Evolutionary conservation across 1,140 invertebrate genomes (phyloP).

Genomic region (Drosophila gunungcola): DNA sequence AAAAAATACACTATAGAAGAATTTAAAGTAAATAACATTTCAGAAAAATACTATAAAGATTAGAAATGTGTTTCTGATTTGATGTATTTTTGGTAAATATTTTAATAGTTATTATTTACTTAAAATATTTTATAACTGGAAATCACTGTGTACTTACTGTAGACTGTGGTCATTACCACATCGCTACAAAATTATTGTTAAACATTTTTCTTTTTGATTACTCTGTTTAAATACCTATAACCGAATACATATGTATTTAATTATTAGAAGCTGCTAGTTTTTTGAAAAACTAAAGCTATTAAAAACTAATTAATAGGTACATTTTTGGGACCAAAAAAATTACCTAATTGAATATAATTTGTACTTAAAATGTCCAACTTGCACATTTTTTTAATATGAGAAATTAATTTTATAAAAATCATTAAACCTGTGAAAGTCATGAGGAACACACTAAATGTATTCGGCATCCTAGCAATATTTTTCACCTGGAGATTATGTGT

Average conservation of each 20-base stretch:
- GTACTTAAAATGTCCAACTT: background rate
- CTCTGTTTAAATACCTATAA: background rate
- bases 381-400: background rate
- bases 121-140: no score
- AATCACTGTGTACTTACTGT: no score
- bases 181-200: background rate
- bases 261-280: no score
- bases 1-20: no score
- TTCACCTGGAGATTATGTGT: constrained; percentile 1
- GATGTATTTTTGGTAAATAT: no score
- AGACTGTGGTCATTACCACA: background rate
- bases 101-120: no score
- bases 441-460: background rate
- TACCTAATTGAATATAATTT: background rate
- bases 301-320: no score
- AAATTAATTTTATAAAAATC: background rate
- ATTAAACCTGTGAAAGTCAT: background rate
- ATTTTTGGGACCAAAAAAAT: background rate
- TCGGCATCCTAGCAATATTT: background rate
- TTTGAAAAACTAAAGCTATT: no score
- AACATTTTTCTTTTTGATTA: constrained; percentile 1
- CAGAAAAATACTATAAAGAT: no score
- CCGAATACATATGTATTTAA: background rate
- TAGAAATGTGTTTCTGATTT: no score
- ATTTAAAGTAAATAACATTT: no score